Base-by-base conservation (phyloP, 2,888 invertebrate genomes). In the Capitulum mitella region DNA sequence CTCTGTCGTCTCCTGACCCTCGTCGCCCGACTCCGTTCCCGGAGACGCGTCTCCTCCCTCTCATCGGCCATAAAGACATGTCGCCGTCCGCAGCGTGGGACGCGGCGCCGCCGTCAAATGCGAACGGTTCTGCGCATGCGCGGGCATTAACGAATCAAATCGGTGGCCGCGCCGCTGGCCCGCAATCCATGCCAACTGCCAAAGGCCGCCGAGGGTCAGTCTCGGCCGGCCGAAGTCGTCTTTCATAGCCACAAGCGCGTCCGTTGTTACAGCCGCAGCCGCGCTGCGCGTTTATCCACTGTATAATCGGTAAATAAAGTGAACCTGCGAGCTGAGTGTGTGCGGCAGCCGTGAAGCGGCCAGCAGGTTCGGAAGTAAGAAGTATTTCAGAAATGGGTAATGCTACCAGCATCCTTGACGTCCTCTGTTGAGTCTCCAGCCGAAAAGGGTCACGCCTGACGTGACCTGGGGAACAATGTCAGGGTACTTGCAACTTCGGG, bases 271-370 rank as follows among this genome's bases (percentile, higher is more conserved):
- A 70, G 34, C 22, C 34, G 64, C 37, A 12, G 61, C 29, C 32
- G 61, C 6, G 64, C 22, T 37, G 64, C 22, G 37, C 37, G 64
- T 37, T 70, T 70, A 70, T 70, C 32, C 64, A 70, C 37, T 70
- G 64, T 70, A 70, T 70, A 70, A 70, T 70, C 64, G 61, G 32
- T 61, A 32, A 64, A 70, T 70, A 70, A 70, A 70, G 10, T n/a
- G 64, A 70, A 70, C 34, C 64, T 37, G 32, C 1, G 32, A 61
- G 43, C 43, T 12, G 5, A 12, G 6, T 43, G 43, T 43, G 6
- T 43, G 43, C n/a, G n/a, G n/a, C n/a, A n/a, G n/a, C n/a, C n/a
- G n/a, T n/a, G n/a, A n/a, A n/a, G n/a, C n/a, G n/a, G n/a, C n/a
- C n/a, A n/a, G n/a, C n/a, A n/a, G n/a, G n/a, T n/a, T n/a, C n/a